Base-by-base conservation (phyloP, 1,140 invertebrate genomes). In the Cotesia vestalis region DNA sequence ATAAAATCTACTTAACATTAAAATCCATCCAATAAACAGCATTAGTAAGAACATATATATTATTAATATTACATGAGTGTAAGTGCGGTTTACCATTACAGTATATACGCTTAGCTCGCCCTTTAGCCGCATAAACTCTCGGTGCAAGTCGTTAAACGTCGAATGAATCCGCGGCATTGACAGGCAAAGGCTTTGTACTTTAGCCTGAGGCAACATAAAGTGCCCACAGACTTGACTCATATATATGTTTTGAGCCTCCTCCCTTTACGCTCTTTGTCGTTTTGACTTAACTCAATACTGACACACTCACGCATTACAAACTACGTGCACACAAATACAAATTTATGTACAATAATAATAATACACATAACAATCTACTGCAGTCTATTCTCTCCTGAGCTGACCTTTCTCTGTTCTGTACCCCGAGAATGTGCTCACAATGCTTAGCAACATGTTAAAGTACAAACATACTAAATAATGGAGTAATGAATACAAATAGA, bases 131-230 rank as follows among this genome's bases (percentile, higher is more conserved):
- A 62, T 62, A 36, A 46, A 66, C 63, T 66, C 34, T 20, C 5
- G 9, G 67, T 57, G 60, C 69, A 53, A 72, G 70, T 72, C 70
- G 70, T 72, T 72, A 72, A 72, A 72, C 63, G 51, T 63, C 62
- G 35, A 66, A 72, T 72, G 70, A 72, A 72, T 72, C 70, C 59
- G 62, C 63, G 62, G 52, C 70, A 72, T 72, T 72, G 53, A 69
- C 68, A 69, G 59, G 36, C 17, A 57, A 66, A 63, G 52, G 70
- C 70, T 72, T 72, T 72, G 63, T 70, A 27, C 38, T 20, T 14
- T 66, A 34, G 40, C 40, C 40, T 8, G 40, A 46, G 51, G 40
- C 27, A 6, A 55, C 51, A 55, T 67, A 55, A 34, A 55, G 52
- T 55, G 5, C 51, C 11, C 51, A 67, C 66, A 53, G 52, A 55